Percentiles rank a stretch among this genome's conserved stretches.
Conservation (phyloP, 2,113 vertebrate species). For the Conger conger region DNA sequence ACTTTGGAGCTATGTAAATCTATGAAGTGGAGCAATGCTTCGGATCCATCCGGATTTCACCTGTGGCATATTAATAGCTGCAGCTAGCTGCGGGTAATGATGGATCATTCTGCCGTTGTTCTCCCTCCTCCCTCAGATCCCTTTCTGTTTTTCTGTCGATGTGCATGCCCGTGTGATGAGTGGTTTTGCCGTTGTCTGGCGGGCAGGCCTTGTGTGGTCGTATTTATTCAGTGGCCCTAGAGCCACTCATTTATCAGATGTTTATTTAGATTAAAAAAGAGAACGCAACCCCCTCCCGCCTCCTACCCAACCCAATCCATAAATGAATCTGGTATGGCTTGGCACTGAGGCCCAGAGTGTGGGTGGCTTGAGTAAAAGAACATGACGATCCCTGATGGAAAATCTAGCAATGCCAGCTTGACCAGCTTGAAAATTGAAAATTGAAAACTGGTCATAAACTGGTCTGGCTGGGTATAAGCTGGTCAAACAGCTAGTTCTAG, state of each 20-base stretch:
- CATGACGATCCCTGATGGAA: too few species aligned
- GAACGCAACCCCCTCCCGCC: neutral
- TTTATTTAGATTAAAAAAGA: neutral
- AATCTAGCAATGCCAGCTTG: too few species aligned
- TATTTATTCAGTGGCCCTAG: neutral
- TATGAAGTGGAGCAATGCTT: neutral
- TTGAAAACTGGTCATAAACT: too few species aligned
- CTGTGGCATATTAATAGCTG: conserved; percentile 3
- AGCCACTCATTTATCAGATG: neutral
- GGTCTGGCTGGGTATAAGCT: too few species aligned
- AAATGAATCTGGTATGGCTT: neutral
- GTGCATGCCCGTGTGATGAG: conserved; percentile 8
- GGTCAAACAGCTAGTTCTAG: too few species aligned
- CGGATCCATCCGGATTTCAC: neutral
- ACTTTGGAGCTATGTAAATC: conserved; percentile 3
- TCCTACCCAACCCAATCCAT: neutral
- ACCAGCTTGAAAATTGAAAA: too few species aligned
- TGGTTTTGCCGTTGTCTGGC: conserved; percentile 15
- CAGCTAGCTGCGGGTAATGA: neutral
- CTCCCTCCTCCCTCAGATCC: neutral
- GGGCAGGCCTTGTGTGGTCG: neutral
- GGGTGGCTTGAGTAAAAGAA: too few species aligned
- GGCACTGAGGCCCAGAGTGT: neutral
- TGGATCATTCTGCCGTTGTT: neutral
- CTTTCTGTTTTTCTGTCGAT: neutral